Conservation (phyloP, 2,888 invertebrate genomes). For the Drosophila kokeensis region DNA sequence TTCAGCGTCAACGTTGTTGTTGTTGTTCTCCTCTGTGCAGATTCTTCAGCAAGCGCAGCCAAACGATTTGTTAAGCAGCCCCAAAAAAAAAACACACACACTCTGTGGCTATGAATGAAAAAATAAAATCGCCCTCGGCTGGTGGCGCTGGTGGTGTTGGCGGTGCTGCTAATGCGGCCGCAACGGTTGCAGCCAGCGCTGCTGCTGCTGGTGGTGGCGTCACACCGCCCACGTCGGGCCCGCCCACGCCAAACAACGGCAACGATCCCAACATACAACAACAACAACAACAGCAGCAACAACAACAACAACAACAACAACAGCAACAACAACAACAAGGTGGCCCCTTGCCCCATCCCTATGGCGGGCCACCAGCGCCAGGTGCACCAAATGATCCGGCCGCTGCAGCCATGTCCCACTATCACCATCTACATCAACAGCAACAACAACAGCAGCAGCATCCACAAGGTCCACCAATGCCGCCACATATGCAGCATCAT, state of each 20-base stretch:
- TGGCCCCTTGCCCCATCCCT: slow-evolving; percentile 75
- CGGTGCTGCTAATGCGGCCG: slow-evolving; percentile 34
- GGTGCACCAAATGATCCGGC: slow-evolving; percentile 74
- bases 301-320: slow-evolving; percentile 48
- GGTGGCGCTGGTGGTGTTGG: slow-evolving; percentile 52
- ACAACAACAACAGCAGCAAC: slow-evolving; percentile 22
- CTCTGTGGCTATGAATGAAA: slow-evolving; percentile 80
- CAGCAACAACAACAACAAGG: slow-evolving; percentile 36
- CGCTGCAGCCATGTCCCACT: slow-evolving; percentile 80
- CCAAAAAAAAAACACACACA: slow-evolving; percentile 46
- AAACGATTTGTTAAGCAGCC: slow-evolving; percentile 64
- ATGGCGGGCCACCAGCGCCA: slow-evolving; percentile 76
- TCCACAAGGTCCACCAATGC: slow-evolving; percentile 73
- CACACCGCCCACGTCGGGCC: slow-evolving; percentile 76
- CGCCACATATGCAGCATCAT: slow-evolving; percentile 73
- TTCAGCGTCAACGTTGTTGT: slow-evolving; percentile 60
- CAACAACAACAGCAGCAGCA: slow-evolving; percentile 81
- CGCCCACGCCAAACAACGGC: slow-evolving; percentile 80
- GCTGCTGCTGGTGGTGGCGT: slow-evolving; percentile 52
- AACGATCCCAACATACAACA: slow-evolving; percentile 74
- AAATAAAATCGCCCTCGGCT: slow-evolving; percentile 84
- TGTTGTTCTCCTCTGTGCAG: slow-evolving; percentile 60
- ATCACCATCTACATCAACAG: slow-evolving; percentile 82
- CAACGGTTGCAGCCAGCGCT: slow-evolving; percentile 50
- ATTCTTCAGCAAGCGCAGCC: slow-evolving; percentile 64